phyloP scores from a whole-genome alignment of 1,140 invertebrate species.

The Dreissena polymorpha region DNA sequence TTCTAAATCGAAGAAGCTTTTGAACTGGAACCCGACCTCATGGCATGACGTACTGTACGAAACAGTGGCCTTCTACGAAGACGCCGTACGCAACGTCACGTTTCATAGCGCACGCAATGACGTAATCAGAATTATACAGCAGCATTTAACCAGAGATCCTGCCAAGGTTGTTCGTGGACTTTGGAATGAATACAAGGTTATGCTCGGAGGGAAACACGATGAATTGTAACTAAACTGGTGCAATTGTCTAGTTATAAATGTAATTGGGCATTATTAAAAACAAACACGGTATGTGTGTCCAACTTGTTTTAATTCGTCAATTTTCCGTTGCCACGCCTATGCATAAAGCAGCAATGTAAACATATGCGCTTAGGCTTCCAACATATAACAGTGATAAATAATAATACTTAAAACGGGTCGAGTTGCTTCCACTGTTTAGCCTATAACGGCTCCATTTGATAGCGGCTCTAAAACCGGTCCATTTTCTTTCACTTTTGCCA shows the following conservation, averaged over 20 bases:
- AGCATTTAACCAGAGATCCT: conserved; percentile 63
- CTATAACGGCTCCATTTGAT: too few species aligned
- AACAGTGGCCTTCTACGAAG: conserved; percentile 79
- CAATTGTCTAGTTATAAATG: neutral
- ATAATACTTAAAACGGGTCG: too few species aligned
- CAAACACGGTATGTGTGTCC: too few species aligned
- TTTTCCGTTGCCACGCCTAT: too few species aligned
- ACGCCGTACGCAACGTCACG: conserved; percentile 59
- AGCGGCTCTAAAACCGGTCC: too few species aligned
- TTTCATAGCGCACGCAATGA: conserved; percentile 61
- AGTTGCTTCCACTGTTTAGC: too few species aligned
- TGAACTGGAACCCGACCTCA: conserved; percentile 78
- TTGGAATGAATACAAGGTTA: conserved; percentile 61
- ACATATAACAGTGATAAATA: too few species aligned
- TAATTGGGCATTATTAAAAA: too few species aligned
- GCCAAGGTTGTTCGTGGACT: conserved; percentile 62
- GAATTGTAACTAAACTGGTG: conserved; percentile 58
- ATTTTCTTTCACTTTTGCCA: too few species aligned
- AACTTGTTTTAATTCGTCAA: too few species aligned
- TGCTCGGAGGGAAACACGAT: conserved; percentile 57
- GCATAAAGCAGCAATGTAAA: too few species aligned
- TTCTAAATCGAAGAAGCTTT: conserved; percentile 72
- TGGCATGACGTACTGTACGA: conserved; percentile 73
- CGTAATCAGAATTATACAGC: conserved; percentile 67
- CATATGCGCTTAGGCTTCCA: too few species aligned